These are phyloP conservation scores for Masticophis lateralis DNA, from an alignment of 2,797 vertebrate species.

Conservation along the genomic window DNA sequence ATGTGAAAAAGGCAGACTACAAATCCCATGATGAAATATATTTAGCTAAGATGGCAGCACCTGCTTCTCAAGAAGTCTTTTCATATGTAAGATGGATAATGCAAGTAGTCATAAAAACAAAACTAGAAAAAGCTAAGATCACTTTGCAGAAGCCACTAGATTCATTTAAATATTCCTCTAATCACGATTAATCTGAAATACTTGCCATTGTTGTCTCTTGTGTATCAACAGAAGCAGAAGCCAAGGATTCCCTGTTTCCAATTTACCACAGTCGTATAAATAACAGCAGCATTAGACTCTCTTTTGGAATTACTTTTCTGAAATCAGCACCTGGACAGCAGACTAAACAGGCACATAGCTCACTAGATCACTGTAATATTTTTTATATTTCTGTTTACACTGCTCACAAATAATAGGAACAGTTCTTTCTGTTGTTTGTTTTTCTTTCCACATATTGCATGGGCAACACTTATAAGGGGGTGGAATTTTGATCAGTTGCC, in stretches of 20 bases:
- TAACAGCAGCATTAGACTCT: neutral
- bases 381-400: neutral
- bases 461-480: neutral
- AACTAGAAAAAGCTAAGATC: neutral
- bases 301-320: neutral
- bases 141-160: neutral
- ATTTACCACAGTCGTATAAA: neutral
- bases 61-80: conserved; percentile 17
- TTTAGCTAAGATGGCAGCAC: neutral
- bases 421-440: neutral
- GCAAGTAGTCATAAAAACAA: neutral
- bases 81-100: conserved; percentile 23
- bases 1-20: conserved; percentile 31
- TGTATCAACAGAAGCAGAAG: neutral
- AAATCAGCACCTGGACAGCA: neutral
- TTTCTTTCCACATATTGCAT: neutral
- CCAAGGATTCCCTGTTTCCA: neutral
- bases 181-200: neutral
- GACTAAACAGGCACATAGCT: neutral
- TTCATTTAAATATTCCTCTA: neutral
- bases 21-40: conserved; percentile 1
- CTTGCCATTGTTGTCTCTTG: neutral
- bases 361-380: neutral
- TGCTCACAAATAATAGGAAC: neutral
- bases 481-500: neutral